phyloP scores from a whole-genome alignment of 2,888 invertebrate species.

The Drosophila putrida region DNA sequence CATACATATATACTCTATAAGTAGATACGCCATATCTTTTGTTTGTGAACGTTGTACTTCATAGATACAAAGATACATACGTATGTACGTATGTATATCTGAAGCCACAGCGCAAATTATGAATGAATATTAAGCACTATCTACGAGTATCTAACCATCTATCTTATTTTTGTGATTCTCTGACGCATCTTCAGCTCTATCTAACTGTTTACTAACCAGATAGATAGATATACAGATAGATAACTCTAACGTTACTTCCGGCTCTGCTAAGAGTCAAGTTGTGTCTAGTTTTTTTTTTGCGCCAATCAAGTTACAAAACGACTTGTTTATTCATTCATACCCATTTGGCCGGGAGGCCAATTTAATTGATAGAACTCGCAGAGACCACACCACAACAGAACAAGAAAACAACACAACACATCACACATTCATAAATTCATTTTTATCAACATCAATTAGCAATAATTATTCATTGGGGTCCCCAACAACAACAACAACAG shows the following conservation, averaged over 20 bases:
- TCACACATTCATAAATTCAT: conserved; percentile 75
- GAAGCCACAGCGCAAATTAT: conserved; percentile 67
- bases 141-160: conserved; percentile 9
- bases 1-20: conserved; percentile 18
- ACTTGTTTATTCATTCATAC: conserved; percentile 64
- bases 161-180: conserved; percentile 23
- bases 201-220: conserved; percentile 47
- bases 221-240: conserved; percentile 24
- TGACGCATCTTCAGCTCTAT: conserved; percentile 49
- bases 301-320: conserved; percentile 62
- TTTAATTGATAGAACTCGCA: conserved; percentile 74
- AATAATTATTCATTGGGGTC: conserved; percentile 76
- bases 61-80: conserved; percentile 51
- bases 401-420: conserved; percentile 16
- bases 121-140: conserved; percentile 58
- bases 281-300: conserved; percentile 16
- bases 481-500: conserved; percentile 5
- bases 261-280: conserved; percentile 29
- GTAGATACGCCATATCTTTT: conserved; percentile 65
- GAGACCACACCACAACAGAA: conserved; percentile 33
- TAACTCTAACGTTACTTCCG: conserved; percentile 55
- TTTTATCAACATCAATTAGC: conserved; percentile 80
- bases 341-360: conserved; percentile 54
- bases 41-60: conserved; percentile 69
- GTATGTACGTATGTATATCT: conserved; percentile 5